phyloP scores from a whole-genome alignment of 2,797 vertebrate genomes.

The Eulemur albifrons region DNA sequence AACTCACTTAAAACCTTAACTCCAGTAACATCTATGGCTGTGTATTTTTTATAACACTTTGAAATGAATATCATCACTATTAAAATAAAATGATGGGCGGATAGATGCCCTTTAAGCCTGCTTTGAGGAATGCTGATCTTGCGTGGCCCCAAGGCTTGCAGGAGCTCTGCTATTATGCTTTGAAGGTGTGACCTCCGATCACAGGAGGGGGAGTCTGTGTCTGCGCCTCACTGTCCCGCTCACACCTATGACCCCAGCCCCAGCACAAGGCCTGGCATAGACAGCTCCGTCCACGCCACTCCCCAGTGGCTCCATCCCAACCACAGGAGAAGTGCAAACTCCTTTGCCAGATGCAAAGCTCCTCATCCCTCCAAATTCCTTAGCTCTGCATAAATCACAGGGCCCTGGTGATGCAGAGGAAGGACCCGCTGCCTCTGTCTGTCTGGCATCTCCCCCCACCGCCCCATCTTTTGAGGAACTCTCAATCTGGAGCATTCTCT shows the following conservation, averaged over 20 bases:
- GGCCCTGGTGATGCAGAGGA: no score
- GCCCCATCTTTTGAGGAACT: neutral
- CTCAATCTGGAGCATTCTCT: neutral
- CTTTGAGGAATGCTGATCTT: neutral
- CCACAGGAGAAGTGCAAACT: neutral
- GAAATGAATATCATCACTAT: neutral
- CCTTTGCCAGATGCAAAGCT: neutral
- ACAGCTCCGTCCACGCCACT: neutral
- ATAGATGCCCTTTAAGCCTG: no score
- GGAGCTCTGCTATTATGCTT: neutral
- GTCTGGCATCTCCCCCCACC: neutral
- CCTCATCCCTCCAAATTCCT: neutral
- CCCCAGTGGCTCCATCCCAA: neutral
- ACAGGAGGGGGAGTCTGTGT: neutral
- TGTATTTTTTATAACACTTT: neutral
- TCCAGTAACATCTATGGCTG: neutral
- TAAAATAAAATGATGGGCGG: neutral
- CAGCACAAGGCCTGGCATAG: neutral
- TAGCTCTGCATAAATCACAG: neutral
- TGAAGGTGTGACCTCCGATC: neutral
- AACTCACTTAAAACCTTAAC: neutral
- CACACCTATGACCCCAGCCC: neutral
- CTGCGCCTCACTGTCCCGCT: rapidly evolving
- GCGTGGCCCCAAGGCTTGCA: neutral
- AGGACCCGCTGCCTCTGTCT: neutral